Base-by-base conservation (phyloP, 2,113 vertebrate genomes). In the Electrona antarctica region DNA sequence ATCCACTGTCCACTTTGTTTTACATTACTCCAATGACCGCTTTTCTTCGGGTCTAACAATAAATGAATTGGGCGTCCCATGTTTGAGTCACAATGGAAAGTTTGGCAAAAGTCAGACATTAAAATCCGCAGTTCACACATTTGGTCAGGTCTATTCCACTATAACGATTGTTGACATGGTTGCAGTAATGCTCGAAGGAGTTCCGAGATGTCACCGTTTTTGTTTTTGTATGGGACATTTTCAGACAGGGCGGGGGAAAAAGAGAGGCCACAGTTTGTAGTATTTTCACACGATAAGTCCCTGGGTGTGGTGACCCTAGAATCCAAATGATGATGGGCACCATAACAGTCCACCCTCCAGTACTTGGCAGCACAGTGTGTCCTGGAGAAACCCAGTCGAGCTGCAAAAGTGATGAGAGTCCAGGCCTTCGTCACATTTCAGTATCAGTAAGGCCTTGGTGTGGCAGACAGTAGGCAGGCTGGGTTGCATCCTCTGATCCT, bases 61-160 rank as follows among this genome's bases (percentile, higher is more conserved):
- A 41, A 41, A 41, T 49, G 70, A 4, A 9, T 50, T 47, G 7
- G n/a, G 47, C 68, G 52, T 77, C 49, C 51, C 12, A 33, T 67
- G 46, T 69, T 62, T 59, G 8, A 47, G 49, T 67, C 54, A 21
- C 50, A 3, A 4, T 49, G 9, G 5, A 9, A 74, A 11, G 59
- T 88, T 87, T 90, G 89, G 85, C 85, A 89, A 85, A 58, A 81
- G 67, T 68, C 50, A 57, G 52, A 84, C 50, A 66, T 76, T 21
- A 64, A 47, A 21, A 74, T 69, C 71, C 46, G 70, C 5, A 14
- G 14, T 21, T 15, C 68, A 60, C 45, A 21, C 52, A 71, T 41
- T 51, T 81, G 49, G 46, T 69, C 64, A 29, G 45, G 13, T 73
- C 14, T 73, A 77, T 73, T 21, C 72, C 65, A 71, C 8, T 0